Evolutionary conservation across 2,888 invertebrate species (phyloP).

Genomic region (Thecophora atra): DNA sequence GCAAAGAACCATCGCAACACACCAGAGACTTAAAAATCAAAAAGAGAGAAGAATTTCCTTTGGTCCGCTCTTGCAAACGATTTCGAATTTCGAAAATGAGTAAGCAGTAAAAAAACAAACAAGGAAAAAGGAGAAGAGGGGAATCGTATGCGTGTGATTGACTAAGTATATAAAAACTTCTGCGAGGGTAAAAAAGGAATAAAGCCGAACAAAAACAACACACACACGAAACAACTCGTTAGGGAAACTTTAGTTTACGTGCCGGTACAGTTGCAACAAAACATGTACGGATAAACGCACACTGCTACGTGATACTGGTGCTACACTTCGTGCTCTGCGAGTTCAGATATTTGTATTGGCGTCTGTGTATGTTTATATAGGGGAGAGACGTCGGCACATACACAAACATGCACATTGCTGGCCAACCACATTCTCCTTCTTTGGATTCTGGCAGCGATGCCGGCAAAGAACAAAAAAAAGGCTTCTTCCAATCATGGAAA

Average conservation of each 20-base stretch:
- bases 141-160: no score
- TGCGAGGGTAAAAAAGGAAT: constrained; percentile 55
- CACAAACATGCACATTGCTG: not conserved
- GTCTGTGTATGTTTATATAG: no score
- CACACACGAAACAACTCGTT: constrained; percentile 32
- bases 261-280: constrained; percentile 49
- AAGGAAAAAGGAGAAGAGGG: constrained; percentile 55
- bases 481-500: no score
- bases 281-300: constrained; percentile 39
- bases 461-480: no score
- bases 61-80: not conserved
- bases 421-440: no score
- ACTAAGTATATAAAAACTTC: no score
- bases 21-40: not conserved
- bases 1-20: no score
- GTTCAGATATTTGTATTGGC: no score
- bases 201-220: constrained; percentile 54
- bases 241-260: constrained; percentile 37
- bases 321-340: not conserved
- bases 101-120: not conserved
- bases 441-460: no score
- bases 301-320: not conserved
- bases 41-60: not conserved
- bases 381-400: no score
- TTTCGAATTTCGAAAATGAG: constrained; percentile 30